Evolutionary conservation across 2,888 invertebrate species (phyloP).

Genomic region (Hydroisotoma schaefferi): DNA sequence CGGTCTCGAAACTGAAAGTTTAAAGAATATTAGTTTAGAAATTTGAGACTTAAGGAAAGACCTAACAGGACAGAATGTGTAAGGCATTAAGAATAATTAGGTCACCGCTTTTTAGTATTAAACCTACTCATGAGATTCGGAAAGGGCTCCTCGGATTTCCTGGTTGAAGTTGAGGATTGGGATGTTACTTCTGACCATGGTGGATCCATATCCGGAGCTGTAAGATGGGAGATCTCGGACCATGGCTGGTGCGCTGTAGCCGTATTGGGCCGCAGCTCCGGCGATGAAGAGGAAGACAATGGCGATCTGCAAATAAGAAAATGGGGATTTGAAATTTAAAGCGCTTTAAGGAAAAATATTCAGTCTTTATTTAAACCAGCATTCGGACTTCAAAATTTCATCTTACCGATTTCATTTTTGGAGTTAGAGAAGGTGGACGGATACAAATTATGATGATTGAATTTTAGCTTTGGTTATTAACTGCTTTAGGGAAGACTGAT

Average conservation of each 20-base stretch:
- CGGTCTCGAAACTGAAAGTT: conserved; percentile 21
- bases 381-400: too few species aligned
- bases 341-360: too few species aligned
- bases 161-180: conserved; percentile 30
- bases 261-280: conserved; percentile 24
- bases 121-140: conserved; percentile 12
- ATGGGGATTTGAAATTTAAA: too few species aligned
- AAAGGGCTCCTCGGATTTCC: conserved; percentile 17
- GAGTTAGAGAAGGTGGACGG: too few species aligned
- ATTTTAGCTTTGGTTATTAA: too few species aligned
- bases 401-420: too few species aligned
- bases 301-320: conserved; percentile 10
- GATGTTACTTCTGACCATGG: conserved; percentile 8
- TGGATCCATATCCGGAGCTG: conserved; percentile 3
- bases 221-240: conserved; percentile 2
- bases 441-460: too few species aligned
- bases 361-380: too few species aligned
- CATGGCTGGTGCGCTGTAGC: neutral
- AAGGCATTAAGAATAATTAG: neutral
- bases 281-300: conserved; percentile 22
- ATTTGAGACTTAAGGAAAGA: neutral
- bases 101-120: neutral
- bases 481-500: too few species aligned
- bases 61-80: neutral
- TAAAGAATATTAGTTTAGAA: neutral